Percentiles rank a stretch among this genome's conserved stretches.
Conservation (phyloP, 2,888 invertebrate genomes). For the Rhopalosiphum nymphaeae region DNA sequence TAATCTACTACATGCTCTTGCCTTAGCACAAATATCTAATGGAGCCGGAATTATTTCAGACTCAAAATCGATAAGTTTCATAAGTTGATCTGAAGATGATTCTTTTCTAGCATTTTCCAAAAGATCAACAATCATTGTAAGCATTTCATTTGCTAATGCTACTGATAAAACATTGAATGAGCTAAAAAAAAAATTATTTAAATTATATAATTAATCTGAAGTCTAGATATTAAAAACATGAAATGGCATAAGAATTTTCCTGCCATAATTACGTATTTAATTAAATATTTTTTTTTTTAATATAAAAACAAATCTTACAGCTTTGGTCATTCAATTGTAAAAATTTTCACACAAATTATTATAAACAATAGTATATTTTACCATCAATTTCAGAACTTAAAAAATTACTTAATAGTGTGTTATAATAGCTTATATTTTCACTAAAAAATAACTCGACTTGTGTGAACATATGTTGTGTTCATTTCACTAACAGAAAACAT, state of each 20-base stretch:
- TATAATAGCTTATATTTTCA: background rate
- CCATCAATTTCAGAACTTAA: background rate
- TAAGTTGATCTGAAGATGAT: conserved; percentile 72
- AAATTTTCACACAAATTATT: background rate
- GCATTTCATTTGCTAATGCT: conserved; percentile 86
- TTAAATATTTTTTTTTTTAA: background rate
- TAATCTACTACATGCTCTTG: conserved; percentile 79
- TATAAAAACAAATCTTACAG: background rate
- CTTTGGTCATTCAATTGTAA: background rate
- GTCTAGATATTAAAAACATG: background rate
- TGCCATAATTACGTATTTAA: background rate
- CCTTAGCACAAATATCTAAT: conserved; percentile 76
- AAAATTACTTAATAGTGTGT: background rate
- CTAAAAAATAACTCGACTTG: background rate
- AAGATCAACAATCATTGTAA: conserved; percentile 81
- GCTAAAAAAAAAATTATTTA: conserved; percentile 9
- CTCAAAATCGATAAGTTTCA: conserved; percentile 69
- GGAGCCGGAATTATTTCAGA: conserved; percentile 74
- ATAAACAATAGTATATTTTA: background rate
- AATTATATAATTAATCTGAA: background rate
- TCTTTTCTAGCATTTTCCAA: conserved; percentile 85
- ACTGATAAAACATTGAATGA: conserved; percentile 87
- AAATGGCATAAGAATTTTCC: background rate
- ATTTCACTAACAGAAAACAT: background rate
- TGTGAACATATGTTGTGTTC: background rate